Evolutionary conservation across 1,140 invertebrate genomes (phyloP), one percentile per base, ranked within the genome.

Genomic region (Drosophila erecta): DNA sequence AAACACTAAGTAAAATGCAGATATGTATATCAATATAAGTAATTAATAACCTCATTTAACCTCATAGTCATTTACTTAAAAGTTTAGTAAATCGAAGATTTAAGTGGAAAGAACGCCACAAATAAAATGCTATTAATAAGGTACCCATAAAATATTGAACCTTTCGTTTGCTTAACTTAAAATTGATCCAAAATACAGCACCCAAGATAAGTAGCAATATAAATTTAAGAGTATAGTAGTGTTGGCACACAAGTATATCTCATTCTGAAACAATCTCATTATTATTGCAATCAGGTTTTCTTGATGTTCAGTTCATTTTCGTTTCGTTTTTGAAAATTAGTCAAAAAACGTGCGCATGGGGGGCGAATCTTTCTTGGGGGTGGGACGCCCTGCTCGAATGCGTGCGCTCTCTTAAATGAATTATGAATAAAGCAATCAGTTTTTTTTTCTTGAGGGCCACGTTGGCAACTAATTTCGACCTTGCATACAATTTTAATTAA

Each of bases 401-500:
- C 73, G 72, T 44, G 66, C 54, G 81, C 61, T 70, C 83, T 81
- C 58, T 76, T 73, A 89, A 89, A 74, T 75, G 67, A 86, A 86
- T 86, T 87, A 89, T 89, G 79, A 87, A 87, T 89, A 89, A 76
- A 79, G 76, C 83, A 72, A 76, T 89, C 78, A 44, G 41, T 44
- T 10, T 24, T 24, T 60, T 47, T 60, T 51, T 55, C 83, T 83
- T 87, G 83, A 84, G 74, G 83, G 83, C 76, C 83, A 86, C 79
- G 81, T 59, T 81, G 81, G 57, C 81, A 87, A 79, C 84, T 87
- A 87, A 87, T 89, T 89, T 89, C 62, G 83, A 87, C 83, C 83
- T 87, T 87, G 84, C 84, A 65, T 74, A 84, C 73, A 79, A 87
- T 89, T 87, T 89, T 87, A 89, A 87, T 89, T 89, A 89, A 89